Evolutionary conservation across 2,113 vertebrate species (phyloP).

Genomic region (Oncorhynchus gorbuscha): DNA sequence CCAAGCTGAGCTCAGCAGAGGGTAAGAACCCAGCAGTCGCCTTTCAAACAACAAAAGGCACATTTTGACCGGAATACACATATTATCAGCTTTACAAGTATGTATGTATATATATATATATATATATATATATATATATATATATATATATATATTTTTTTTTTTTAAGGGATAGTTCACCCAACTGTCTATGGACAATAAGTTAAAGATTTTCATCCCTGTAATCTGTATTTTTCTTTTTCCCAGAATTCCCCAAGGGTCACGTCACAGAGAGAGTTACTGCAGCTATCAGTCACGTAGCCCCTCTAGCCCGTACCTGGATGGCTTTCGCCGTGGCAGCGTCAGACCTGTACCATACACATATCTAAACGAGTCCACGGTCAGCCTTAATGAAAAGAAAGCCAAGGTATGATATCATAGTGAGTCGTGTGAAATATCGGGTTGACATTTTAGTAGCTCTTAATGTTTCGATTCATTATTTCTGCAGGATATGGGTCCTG

Average conservation of each 20-base stretch:
- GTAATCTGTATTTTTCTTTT: neutral
- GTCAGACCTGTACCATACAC: slow-evolving; percentile 35
- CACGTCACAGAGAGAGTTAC: slow-evolving; percentile 50
- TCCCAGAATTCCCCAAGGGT: slow-evolving; percentile 38
- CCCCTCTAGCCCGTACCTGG: slow-evolving; percentile 52
- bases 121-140: too few species aligned
- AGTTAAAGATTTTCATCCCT: neutral
- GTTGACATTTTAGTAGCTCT: neutral
- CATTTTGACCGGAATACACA: too few species aligned
- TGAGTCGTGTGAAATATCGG: neutral
- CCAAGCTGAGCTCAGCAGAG: slow-evolving; percentile 34
- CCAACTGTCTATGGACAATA: neutral
- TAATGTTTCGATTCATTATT: neutral
- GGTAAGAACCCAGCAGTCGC: slow-evolving; percentile 30
- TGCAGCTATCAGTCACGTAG: slow-evolving; percentile 51
- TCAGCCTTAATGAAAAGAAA: slow-evolving; percentile 75
- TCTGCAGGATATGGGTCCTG: slow-evolving; percentile 78
- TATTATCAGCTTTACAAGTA: too few species aligned
- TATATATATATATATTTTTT: too few species aligned
- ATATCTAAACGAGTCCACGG: slow-evolving; percentile 43
- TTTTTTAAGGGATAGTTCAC: too few species aligned
- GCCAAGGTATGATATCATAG: slow-evolving; percentile 68
- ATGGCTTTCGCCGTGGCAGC: slow-evolving; percentile 37
- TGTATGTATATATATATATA: too few species aligned
- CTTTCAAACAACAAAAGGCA: neutral